These are phyloP conservation scores for Saccostrea cuccullata DNA, from an alignment of 1,140 invertebrate species.

Conservation along the genomic window DNA sequence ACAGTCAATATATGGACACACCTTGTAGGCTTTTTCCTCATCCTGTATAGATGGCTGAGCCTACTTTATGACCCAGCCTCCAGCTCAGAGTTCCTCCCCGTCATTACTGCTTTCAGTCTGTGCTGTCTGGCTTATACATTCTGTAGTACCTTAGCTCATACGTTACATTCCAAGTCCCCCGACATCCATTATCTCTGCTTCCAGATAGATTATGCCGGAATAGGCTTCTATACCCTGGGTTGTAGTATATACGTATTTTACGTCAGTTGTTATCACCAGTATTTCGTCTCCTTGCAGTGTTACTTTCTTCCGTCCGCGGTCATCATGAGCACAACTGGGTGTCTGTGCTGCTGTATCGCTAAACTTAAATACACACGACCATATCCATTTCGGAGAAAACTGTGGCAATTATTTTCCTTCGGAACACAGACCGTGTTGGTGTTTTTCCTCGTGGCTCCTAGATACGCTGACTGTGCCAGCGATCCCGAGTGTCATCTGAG, in stretches of 20 bases:
- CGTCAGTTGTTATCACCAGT: slow-evolving; percentile 28
- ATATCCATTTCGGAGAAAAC: slow-evolving; percentile 59
- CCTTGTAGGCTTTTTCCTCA: slow-evolving; percentile 60
- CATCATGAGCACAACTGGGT: slow-evolving; percentile 49
- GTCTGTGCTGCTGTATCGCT: slow-evolving; percentile 52
- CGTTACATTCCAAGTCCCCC: slow-evolving; percentile 64
- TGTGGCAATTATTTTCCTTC: slow-evolving; percentile 57
- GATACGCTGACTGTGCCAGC: slow-evolving; percentile 44
- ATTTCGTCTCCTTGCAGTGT: background rate
- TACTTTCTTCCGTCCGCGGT: slow-evolving; percentile 48
- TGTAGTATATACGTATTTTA: slow-evolving; percentile 54
- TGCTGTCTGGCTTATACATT: slow-evolving; percentile 58
- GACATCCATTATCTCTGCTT: slow-evolving; percentile 65
- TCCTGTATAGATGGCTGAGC: slow-evolving; percentile 43
- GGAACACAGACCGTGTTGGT: slow-evolving; percentile 40
- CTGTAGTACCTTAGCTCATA: slow-evolving; percentile 63
- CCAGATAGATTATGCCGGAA: slow-evolving; percentile 63
- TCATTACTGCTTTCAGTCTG: slow-evolving; percentile 57
- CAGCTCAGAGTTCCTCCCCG: background rate
- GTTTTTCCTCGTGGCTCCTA: slow-evolving; percentile 16
- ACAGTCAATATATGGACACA: slow-evolving; percentile 74
- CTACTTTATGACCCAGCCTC: slow-evolving; percentile 7
- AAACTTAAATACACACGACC: slow-evolving; percentile 60
- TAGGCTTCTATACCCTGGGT: slow-evolving; percentile 62
- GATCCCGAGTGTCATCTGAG: slow-evolving; percentile 27